These are phyloP conservation scores for Sminthurides bifidus DNA, from an alignment of 1,140 invertebrate genomes.

Conservation along the genomic window DNA sequence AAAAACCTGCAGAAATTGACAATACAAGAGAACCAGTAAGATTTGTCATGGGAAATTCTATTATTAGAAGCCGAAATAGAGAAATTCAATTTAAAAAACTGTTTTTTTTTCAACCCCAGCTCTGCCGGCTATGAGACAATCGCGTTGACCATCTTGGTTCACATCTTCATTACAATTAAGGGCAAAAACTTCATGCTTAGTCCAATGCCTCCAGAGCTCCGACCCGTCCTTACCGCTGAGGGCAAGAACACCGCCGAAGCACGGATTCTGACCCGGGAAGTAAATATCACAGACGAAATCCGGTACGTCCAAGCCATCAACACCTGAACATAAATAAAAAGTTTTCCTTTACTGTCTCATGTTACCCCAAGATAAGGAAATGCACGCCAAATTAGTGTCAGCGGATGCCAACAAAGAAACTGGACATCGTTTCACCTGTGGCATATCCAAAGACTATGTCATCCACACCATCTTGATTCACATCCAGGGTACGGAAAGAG, in stretches of 20 bases:
- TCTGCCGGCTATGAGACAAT: constrained; percentile 61
- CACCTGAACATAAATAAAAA: constrained; percentile 34
- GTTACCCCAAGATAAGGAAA: not conserved
- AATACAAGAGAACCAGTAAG: not conserved
- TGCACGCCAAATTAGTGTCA: not conserved
- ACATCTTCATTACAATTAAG: constrained; percentile 62
- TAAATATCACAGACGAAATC: constrained; percentile 51
- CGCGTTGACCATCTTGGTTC: constrained; percentile 53
- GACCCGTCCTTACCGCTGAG: constrained; percentile 58
- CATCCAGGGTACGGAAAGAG: constrained; percentile 55
- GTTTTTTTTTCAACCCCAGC: constrained; percentile 48
- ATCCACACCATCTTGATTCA: constrained; percentile 57
- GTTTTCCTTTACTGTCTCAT: not conserved
- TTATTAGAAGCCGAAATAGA: not conserved
- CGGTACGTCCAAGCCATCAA: constrained; percentile 41
- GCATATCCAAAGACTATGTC: constrained; percentile 71
- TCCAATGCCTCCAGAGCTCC: constrained; percentile 64
- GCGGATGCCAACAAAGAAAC: not conserved
- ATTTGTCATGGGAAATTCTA: not conserved
- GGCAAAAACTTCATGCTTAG: constrained; percentile 57
- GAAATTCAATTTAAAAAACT: not conserved
- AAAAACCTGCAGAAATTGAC: constrained; percentile 46
- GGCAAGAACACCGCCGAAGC: constrained; percentile 63
- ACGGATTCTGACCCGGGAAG: constrained; percentile 49
- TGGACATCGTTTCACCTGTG: constrained; percentile 47